Percentiles rank a stretch among this genome's conserved stretches.
Conservation (phyloP, 1,140 invertebrate species). For the Drosophila mojavensis region DNA sequence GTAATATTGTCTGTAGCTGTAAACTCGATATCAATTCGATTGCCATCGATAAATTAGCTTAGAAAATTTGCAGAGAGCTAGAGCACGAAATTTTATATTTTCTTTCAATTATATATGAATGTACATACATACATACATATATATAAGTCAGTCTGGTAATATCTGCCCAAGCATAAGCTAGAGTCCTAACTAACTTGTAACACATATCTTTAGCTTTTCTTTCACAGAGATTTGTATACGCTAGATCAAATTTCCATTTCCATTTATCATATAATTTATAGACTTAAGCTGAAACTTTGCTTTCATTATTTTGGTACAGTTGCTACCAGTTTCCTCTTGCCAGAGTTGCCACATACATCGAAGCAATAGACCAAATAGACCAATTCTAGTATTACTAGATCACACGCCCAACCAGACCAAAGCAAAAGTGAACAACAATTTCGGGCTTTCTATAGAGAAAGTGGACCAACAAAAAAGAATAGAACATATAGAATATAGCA, state of each 20-base stretch:
- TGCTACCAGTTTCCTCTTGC: too few relatives aligned
- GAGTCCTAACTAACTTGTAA: too few relatives aligned
- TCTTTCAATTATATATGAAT: not conserved
- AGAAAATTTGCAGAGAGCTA: constrained; percentile 2
- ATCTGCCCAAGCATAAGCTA: too few relatives aligned
- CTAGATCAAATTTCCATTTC: not conserved
- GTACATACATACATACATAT: not conserved
- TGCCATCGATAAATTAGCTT: not conserved
- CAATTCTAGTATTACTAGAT: too few relatives aligned
- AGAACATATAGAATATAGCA: not conserved
- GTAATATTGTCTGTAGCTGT: constrained; percentile 21
- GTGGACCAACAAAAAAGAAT: not conserved
- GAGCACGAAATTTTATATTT: not conserved
- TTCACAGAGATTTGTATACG: too few relatives aligned
- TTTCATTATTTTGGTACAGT: too few relatives aligned
- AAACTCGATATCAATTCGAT: constrained; percentile 16
- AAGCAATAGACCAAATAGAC: not conserved
- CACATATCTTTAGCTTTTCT: too few relatives aligned
- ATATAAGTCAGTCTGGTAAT: not conserved
- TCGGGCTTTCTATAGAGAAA: not conserved
- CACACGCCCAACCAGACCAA: too few relatives aligned
- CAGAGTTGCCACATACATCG: not conserved
- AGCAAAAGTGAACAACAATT: too few relatives aligned
- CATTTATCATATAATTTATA: too few relatives aligned
- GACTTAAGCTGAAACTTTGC: too few relatives aligned